Base-by-base conservation (phyloP, 2,797 vertebrate species). In the Neosalanx taihuensis region DNA sequence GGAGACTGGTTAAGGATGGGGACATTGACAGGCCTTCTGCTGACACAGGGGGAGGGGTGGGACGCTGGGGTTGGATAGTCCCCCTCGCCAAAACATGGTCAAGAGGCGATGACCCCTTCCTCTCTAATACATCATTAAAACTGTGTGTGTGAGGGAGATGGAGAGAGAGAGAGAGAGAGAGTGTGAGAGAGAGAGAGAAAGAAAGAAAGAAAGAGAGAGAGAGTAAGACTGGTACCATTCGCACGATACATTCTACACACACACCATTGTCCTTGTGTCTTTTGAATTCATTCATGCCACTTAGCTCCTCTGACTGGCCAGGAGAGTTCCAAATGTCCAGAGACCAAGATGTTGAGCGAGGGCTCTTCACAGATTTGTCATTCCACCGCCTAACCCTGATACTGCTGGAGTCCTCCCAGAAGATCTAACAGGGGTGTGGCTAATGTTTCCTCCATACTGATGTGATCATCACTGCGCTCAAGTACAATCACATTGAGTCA, bases 21-120 rank as follows among this genome's bases (percentile, higher is more conserved):
- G 30, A 69, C 67, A 69, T 69, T 58, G 30, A 69, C 51, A 67
- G 26, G 51, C 29, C 18, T 35, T 51, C 66, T 57, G 51, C 35
- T 53, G 53, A 56, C 41, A 23, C 13, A 53, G 35, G 67, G 53
- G 56, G 56, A 41, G 31, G 67, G 30, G n/a, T 4, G 37, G 64
- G 23, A 62, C 29, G 13, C 53, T 33, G n/a, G 53, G 30, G n/a
- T 12, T 10, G 51, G 53, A 68, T 5, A 12, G 5, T 53, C 29
- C n/a, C 17, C 6, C 9, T 33, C 29, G 12, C 51, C 30, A 1
- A n/a, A 68, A 68, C 66, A 68, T 31, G 56, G 9, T 46, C 41
- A 35, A n/a, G 66, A 57, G 49, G 51, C 31, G 49, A 49, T 29
- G 29, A 46, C 41, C 31, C 17, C 35, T 31, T 31, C 65, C 49